These are phyloP conservation scores for Pocillopora verrucosa DNA, from an alignment of 64 coral and sea anemone genomes.

Conservation along the genomic window DNA sequence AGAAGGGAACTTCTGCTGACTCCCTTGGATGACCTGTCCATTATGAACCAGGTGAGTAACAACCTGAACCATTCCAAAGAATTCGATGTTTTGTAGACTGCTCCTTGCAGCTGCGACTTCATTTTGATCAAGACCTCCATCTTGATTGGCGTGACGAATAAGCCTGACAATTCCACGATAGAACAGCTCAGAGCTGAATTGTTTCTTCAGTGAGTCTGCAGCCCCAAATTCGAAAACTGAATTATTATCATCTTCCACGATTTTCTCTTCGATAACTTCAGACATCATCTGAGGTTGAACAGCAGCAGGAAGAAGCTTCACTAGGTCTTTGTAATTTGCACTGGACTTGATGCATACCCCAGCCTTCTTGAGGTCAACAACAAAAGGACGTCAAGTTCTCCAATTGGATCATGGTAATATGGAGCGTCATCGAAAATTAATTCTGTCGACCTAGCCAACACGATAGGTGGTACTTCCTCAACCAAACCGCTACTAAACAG, in stretches of 20 bases:
- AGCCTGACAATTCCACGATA: slow-evolving; percentile 58
- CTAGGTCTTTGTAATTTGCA: slow-evolving; percentile 24
- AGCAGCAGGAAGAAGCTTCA: slow-evolving; percentile 21
- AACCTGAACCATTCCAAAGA: slow-evolving; percentile 29
- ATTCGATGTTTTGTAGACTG: slow-evolving; percentile 4
- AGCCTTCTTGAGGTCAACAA: slow-evolving; percentile 48
- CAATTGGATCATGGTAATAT: slow-evolving; percentile 49
- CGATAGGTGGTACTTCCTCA: background rate
- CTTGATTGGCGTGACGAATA: slow-evolving; percentile 55
- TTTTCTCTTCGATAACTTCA: slow-evolving; percentile 37
- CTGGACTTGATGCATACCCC: background rate
- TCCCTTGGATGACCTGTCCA: slow-evolving; percentile 26
- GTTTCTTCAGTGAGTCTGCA: slow-evolving; percentile 9
- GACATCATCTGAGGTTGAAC: slow-evolving; percentile 72
- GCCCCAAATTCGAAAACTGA: background rate
- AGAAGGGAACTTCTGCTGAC: slow-evolving; percentile 48
- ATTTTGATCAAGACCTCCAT: background rate
- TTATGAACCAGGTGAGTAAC: slow-evolving; percentile 47
- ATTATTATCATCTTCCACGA: background rate
- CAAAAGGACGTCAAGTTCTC: slow-evolving; percentile 15
- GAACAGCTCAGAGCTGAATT: slow-evolving; percentile 48
- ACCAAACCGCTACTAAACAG: background rate
- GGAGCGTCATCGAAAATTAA: slow-evolving; percentile 71
- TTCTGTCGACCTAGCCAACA: slow-evolving; percentile 28
- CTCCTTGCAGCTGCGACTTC: slow-evolving; percentile 10